Evolutionary conservation across 2,797 vertebrate genomes (phyloP).

Genomic region (Margarornis squamiger): DNA sequence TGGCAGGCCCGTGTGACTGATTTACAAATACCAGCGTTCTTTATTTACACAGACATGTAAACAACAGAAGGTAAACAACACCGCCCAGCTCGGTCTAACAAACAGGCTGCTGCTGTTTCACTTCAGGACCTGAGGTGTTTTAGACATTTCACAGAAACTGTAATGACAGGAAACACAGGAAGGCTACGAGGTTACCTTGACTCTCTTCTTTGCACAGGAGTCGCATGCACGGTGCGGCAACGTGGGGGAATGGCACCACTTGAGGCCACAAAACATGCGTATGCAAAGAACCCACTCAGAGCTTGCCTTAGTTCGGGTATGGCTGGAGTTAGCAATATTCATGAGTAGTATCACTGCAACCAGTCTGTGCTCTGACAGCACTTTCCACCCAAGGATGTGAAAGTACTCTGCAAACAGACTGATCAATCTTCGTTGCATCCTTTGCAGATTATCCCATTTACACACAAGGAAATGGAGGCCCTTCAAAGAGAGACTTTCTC

Average conservation of each 20-base stretch:
- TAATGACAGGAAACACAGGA: constrained; percentile 48
- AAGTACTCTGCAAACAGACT: not conserved
- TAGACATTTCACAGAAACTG: constrained; percentile 66
- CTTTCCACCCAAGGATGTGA: not conserved
- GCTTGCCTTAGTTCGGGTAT: not conserved
- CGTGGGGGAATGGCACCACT: not conserved
- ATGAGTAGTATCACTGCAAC: not conserved
- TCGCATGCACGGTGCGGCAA: not conserved
- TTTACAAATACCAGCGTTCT: constrained; percentile 65
- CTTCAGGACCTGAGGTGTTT: constrained; percentile 66
- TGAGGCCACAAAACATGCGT: not conserved
- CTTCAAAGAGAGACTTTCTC: not conserved
- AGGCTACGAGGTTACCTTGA: constrained; percentile 21
- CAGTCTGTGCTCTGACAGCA: not conserved
- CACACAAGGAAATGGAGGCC: not conserved
- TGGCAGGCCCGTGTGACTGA: constrained; percentile 2
- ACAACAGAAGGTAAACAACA: constrained; percentile 71
- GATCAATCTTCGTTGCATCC: not conserved
- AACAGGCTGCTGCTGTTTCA: constrained; percentile 62
- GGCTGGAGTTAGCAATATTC: not conserved
- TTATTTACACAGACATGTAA: constrained; percentile 71
- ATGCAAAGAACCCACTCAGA: not conserved
- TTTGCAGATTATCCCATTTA: not conserved
- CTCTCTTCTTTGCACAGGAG: not conserved
- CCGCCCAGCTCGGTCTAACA: constrained; percentile 54